Evolutionary conservation across 2,888 invertebrate species (phyloP), one percentile per base, ranked within the genome.

Genomic region (Fabriciana adippe): DNA sequence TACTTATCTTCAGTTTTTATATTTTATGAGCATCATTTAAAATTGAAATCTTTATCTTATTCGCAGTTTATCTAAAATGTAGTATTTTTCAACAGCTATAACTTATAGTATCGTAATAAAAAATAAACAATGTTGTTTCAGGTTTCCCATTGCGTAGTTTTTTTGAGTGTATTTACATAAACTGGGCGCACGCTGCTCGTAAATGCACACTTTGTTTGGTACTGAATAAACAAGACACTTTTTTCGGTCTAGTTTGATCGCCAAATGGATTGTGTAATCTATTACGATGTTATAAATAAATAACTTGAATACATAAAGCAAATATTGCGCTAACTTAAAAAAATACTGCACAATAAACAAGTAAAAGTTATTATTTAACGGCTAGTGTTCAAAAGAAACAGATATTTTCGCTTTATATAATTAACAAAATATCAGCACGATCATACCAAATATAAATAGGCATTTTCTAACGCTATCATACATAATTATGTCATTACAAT

Each of bases 121-220:
- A 85, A 85, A 84, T 82, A 85, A 85, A 87, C 83, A 84, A 77
- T 79, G 79, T 81, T 79, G 76, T 82, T 78, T 84, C 85, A 78
- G 79, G 79, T 85, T 85, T 84, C 75, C 79, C 80, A 78, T 77
- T 82, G 81, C 79, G 82, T 82, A 82, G 81, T 86, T 84, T 85
- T 84, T 87, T 83, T 79, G 72, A 73, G 83, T 80, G 79, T 89
- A 85, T 90, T 88, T 89, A 87, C 88, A 86, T 86, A 86, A 85
- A 87, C 85, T 85, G 82, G 78, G 80, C 77, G 77, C 76, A 82
- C 74, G 74, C 68, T 72, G 72, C 73, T 72, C 73, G 72, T 75
- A 76, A 73, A 83, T 84, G 85, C 84, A 83, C 83, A 85, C 84
- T 88, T 85, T 87, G 87, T 87, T 83, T 77, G 81, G 73, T 75